A percentile compares a stretch with the other conserved stretches of the same genome.
Evolutionary conservation across 2,113 vertebrate genomes (phyloP).

Genomic region (Prionailurus bengalensis): DNA sequence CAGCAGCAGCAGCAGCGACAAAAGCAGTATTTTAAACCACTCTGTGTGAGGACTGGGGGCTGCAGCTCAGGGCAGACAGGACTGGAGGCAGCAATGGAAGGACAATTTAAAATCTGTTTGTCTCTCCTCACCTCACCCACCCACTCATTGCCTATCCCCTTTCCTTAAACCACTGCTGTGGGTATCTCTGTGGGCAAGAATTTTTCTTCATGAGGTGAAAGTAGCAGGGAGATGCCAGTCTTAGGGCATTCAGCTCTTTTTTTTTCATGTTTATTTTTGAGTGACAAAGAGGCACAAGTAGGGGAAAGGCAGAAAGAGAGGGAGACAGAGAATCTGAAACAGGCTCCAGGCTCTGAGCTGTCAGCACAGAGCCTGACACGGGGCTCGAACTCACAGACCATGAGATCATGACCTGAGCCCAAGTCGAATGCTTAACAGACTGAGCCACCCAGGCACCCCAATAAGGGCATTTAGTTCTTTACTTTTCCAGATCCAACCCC

Average conservation of each 20-base stretch:
- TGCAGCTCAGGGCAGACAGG: not conserved
- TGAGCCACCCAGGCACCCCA: too few relatives aligned
- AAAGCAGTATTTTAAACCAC: not conserved
- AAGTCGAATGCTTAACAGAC: too few relatives aligned
- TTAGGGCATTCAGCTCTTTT: not conserved
- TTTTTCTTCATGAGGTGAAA: not conserved
- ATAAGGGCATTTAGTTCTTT: not conserved
- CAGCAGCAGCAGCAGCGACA: not conserved
- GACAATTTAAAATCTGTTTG: not conserved
- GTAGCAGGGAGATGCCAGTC: not conserved
- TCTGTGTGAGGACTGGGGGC: not conserved
- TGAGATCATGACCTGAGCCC: too few relatives aligned
- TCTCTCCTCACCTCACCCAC: not conserved
- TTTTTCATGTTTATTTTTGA: too few relatives aligned
- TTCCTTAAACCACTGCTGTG: not conserved
- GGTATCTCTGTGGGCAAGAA: too few relatives aligned
- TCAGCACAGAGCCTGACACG: too few relatives aligned
- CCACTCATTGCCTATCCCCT: fast-evolving
- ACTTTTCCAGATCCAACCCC: not conserved
- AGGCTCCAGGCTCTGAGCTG: too few relatives aligned
- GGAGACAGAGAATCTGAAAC: too few relatives aligned
- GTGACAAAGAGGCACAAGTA: too few relatives aligned
- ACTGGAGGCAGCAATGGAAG: not conserved
- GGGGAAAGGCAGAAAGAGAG: too few relatives aligned
- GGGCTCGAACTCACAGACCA: too few relatives aligned